These are phyloP conservation scores for Dioctria rufipes DNA, from an alignment of 2,888 invertebrate species.

Conservation along the genomic window DNA sequence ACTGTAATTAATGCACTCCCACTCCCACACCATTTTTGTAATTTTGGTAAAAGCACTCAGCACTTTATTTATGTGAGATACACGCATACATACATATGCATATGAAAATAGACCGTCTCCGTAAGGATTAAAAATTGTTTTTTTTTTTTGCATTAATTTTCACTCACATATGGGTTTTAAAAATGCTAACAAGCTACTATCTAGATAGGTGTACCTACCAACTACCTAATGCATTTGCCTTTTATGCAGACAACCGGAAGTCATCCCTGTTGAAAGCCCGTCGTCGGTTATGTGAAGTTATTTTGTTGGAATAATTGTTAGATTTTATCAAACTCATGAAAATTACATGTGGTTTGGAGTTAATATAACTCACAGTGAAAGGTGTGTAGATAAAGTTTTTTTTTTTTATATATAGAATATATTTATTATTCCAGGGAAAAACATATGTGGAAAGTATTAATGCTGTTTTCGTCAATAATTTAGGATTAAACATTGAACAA, in stretches of 20 bases:
- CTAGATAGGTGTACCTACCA: too few relatives aligned
- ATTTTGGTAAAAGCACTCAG: conserved; percentile 31
- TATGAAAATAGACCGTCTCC: conserved; percentile 24
- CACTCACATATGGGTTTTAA: background rate
- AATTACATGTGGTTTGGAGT: background rate
- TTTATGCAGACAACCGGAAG: conserved; percentile 4
- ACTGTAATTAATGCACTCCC: conserved; percentile 44
- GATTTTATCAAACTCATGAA: conserved; percentile 10
- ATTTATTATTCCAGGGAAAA: too few relatives aligned
- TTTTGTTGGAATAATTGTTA: background rate
- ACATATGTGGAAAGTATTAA: too few relatives aligned
- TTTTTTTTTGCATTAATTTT: background rate
- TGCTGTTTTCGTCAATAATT: too few relatives aligned
- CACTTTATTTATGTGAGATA: conserved; percentile 30
- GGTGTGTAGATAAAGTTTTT: too few relatives aligned
- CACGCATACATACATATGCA: background rate
- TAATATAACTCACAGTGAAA: too few relatives aligned
- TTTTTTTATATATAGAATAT: too few relatives aligned
- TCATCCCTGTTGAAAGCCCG: background rate
- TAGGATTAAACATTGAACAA: too few relatives aligned
- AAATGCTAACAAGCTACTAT: background rate
- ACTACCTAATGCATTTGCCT: background rate
- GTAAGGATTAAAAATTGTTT: background rate
- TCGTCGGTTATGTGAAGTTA: background rate
- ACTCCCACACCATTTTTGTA: conserved; percentile 6